Evolutionary conservation across 2,113 vertebrate species (phyloP).

Genomic region (Scomber scombrus): DNA sequence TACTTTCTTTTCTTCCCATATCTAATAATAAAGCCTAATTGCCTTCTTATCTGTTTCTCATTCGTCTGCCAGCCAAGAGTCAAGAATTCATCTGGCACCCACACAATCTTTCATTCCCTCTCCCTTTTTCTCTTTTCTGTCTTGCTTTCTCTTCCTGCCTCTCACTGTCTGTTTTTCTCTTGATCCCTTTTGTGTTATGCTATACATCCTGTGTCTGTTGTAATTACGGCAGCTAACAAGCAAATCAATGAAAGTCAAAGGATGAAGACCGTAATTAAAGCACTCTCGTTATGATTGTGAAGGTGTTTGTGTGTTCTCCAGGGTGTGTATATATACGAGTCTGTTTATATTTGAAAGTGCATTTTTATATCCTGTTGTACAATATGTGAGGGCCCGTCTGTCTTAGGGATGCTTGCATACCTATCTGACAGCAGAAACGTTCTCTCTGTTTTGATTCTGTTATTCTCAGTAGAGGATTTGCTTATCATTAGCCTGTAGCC

Average conservation of each 20-base stretch:
- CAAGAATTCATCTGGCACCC: constrained; percentile 28
- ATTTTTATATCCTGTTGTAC: neutral
- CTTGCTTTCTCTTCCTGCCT: neutral
- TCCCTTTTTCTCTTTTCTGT: neutral
- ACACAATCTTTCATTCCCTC: neutral
- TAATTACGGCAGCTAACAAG: constrained; percentile 64
- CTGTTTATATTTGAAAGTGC: neutral
- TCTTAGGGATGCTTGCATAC: neutral
- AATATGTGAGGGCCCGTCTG: neutral
- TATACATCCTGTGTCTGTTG: constrained; percentile 27
- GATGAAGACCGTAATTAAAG: constrained; percentile 49
- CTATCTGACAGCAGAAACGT: constrained; percentile 1
- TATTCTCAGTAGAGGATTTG: constrained; percentile 4
- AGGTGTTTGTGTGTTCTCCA: constrained; percentile 4
- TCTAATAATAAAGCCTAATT: constrained; percentile 50
- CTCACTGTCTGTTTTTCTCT: constrained; percentile 21
- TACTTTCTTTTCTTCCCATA: constrained; percentile 21
- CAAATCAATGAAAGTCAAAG: constrained; percentile 53
- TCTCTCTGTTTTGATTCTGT: neutral
- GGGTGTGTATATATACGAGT: neutral
- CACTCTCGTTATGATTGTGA: constrained; percentile 7
- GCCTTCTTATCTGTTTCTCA: constrained; percentile 35
- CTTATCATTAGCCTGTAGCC: neutral
- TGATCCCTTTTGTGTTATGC: neutral
- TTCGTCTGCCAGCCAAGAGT: constrained; percentile 23